Evolutionary conservation across 2,888 invertebrate species (phyloP).

Genomic region (Epirrhoe alternata): DNA sequence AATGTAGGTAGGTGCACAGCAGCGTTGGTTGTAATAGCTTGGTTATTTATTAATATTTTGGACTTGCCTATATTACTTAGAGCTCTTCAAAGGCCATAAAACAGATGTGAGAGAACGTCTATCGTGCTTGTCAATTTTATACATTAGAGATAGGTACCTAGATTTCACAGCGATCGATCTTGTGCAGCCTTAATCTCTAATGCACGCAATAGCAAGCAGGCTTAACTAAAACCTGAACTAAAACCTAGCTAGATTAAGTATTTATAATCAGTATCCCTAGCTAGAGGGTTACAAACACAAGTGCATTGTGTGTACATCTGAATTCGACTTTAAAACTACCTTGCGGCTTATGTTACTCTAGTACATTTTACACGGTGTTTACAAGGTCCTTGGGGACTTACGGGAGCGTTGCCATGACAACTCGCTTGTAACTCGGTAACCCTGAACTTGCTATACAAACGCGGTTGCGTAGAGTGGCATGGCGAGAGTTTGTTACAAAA

Average conservation of each 20-base stretch:
- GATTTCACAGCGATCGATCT: no score
- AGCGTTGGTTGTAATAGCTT: not conserved
- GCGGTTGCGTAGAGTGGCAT: not conserved
- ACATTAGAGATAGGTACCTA: no score
- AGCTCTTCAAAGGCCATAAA: no score
- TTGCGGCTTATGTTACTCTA: constrained; percentile 61
- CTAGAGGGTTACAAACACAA: not conserved
- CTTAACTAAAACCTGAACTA: not conserved
- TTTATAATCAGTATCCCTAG: not conserved
- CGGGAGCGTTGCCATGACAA: constrained; percentile 48
- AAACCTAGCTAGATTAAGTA: not conserved
- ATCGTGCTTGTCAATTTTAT: not conserved
- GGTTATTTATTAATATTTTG: not conserved
- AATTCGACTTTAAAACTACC: constrained; percentile 34
- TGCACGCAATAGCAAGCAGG: not conserved
- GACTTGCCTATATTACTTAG: not conserved
- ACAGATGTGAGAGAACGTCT: no score
- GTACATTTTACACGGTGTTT: constrained; percentile 76
- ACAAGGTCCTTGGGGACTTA: constrained; percentile 71
- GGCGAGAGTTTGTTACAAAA: not conserved
- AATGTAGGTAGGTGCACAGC: constrained; percentile 18
- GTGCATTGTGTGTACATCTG: not conserved
- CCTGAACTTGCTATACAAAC: constrained; percentile 22
- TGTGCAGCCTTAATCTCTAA: no score
- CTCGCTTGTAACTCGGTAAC: constrained; percentile 30